Evolutionary conservation across 2,113 vertebrate genomes (phyloP), one percentile per base, ranked within the genome.

Genomic region (Elachura formosa): DNA sequence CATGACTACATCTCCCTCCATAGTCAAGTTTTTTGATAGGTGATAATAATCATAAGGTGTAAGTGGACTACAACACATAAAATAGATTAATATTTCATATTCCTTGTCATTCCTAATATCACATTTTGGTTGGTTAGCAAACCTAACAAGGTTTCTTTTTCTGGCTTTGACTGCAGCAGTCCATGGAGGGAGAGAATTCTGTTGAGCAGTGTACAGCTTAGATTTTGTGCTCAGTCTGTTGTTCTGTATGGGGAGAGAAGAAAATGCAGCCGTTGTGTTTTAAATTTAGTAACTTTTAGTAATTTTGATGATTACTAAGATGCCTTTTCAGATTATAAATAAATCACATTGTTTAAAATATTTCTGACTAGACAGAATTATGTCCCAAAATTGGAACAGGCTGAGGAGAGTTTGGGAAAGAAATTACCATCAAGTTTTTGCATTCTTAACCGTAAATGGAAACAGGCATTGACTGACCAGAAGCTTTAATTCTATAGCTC

Each of bases 381-480:
- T 78, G 64, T 80, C 90, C 72, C 68, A 16, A 78, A 96, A 95
- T 95, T 94, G 92, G 92, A 97, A 94, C 87, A 96, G 79, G 68
- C 87, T 96, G 92, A 92, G 52, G 48, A 83, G 88, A 91, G 66
- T 94, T 94, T 94, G 91, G 93, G 91, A 95, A 95, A 93, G 84
- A 96, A 97, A 95, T 95, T 87, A 77, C 10, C 18, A 51, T 89
- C 78, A 83, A 69, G 63, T 64, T 94, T 95, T 93, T 80, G 59
- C 87, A 90, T 97, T 96, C 92, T 96, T 96, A 96, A 95, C 90
- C 33, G 3, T 97, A 97, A 96, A 95, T 96, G 95, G 95, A 94
- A 97, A 94, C 92, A 96, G 87, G 81, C 77, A 89, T 68, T 87
- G 74, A 93, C 78, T 92, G 90, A 73, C 93, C 93, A 93, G 92